Evolutionary conservation across 2,797 vertebrate species (phyloP).

Genomic region (Rhynchotus rufescens): DNA sequence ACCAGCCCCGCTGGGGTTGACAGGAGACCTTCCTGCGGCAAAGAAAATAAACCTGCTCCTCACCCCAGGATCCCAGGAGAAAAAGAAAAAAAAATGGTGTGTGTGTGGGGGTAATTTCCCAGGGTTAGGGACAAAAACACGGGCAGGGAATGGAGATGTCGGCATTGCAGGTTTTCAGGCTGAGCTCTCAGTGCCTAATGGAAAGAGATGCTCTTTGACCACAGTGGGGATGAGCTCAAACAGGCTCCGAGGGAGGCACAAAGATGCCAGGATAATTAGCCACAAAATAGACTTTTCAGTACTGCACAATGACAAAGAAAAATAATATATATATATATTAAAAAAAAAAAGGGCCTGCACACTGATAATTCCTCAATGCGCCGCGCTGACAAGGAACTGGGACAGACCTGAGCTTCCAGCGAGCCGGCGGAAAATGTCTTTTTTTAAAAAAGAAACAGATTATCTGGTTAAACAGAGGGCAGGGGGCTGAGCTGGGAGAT

Average conservation of each 20-base stretch:
- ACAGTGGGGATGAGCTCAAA: neutral
- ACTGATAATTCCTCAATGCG: slow-evolving; percentile 27
- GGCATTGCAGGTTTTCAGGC: neutral
- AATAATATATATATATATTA: neutral
- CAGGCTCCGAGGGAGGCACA: slow-evolving; percentile 7
- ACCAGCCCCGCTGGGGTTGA: neutral
- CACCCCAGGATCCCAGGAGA: neutral
- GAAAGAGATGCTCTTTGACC: slow-evolving; percentile 20
- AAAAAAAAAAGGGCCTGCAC: neutral
- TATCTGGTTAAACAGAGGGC: slow-evolving; percentile 78
- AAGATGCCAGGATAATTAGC: slow-evolving; percentile 64
- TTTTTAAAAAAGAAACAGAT: slow-evolving; percentile 68
- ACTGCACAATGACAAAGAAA: slow-evolving; percentile 47
- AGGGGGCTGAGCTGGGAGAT: slow-evolving; percentile 60
- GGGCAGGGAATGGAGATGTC: neutral
- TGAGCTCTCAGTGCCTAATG: slow-evolving; percentile 27
- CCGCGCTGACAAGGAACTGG: slow-evolving; percentile 33
- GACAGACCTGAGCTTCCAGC: slow-evolving; percentile 56
- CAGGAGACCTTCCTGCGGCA: neutral
- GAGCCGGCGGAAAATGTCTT: slow-evolving; percentile 67
- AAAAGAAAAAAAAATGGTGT: neutral
- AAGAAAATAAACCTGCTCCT: neutral
- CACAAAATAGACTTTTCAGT: slow-evolving; percentile 55
- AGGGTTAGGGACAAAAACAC: neutral
- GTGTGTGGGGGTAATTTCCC: neutral